Evolutionary conservation across 1,140 invertebrate species (phyloP), one percentile per base, ranked within the genome.

Genomic region (Thalassaphorura encarpata): DNA sequence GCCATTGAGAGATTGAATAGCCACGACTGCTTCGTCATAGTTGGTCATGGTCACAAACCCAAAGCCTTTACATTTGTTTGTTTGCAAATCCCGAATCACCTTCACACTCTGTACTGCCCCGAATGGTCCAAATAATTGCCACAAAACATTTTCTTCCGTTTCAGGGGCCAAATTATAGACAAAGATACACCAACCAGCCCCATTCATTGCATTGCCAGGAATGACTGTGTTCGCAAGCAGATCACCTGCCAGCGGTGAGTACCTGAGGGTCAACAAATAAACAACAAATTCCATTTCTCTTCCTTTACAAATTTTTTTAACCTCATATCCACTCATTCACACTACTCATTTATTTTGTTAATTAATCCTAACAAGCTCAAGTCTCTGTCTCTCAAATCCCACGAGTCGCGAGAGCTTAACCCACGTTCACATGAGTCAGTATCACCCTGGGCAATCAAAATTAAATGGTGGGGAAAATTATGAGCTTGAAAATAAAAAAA

Each of bases 41-140:
- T 97, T 97, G 67, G 92, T 97, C 96, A 99, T 99, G 52, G 93
- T 97, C 56, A 99, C 94, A 74, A 98, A 97, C n/a, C 93, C 96
- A 73, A 97, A 98, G 66, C 96, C 96, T 76, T 97, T 98, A 81
- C 96, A 98, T 76, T 98, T 98, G 77, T 96, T 94, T 58, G 94
- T 96, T 73, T 96, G 89, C 68, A 93, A 80, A 76, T 98, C 95
- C 58, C 94, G 83, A 68, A 98, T 96, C 49, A 95, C 88, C 78
- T 98, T 98, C 28, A 98, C 95, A 69, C 87, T 93, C 74, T 97
- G 92, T 54, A 99, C 95, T 57, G 95, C 95, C 54, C 96, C 96
- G 73, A 98, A 99, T 3, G 95, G 96, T 3, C 94, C 96, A 76
- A 99, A 99, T 62, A 99, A 77, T 72, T 97, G 92, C 96, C 96